These are phyloP conservation scores for Motacilla alba DNA, from an alignment of 2,113 vertebrate genomes.

Conservation along the genomic window DNA sequence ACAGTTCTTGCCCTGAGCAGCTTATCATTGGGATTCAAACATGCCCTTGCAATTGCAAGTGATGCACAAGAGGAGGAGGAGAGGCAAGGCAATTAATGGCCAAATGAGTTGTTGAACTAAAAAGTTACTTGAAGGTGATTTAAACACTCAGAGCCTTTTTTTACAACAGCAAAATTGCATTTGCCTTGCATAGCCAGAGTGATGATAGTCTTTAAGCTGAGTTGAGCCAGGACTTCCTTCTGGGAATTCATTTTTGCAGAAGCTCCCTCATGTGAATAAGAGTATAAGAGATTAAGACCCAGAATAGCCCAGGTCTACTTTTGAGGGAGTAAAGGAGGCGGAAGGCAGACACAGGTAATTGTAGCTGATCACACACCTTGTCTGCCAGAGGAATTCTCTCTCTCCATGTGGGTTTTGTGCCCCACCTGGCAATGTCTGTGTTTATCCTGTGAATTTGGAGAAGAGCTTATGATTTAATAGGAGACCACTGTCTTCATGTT, in stretches of 20 bases:
- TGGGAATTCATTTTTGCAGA: neutral
- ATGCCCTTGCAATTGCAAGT: conserved; percentile 3
- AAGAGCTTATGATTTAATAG: neutral
- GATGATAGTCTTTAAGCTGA: neutral
- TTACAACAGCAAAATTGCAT: neutral
- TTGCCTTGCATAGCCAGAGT: neutral
- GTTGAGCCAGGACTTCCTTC: neutral
- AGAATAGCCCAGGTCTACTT: neutral
- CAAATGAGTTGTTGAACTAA: conserved; percentile 28
- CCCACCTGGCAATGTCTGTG: neutral
- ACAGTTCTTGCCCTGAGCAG: conserved; percentile 6
- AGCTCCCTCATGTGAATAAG: neutral
- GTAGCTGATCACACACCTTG: neutral
- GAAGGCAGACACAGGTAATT: neutral
- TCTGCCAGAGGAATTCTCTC: neutral
- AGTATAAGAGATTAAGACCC: neutral
- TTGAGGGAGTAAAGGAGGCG: neutral
- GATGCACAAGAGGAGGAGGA: neutral
- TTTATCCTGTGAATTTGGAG: neutral
- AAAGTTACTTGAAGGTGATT: conserved; percentile 47
- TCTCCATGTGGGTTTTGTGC: neutral
- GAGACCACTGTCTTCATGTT: neutral
- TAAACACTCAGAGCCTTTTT: neutral
- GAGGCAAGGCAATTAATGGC: conserved; percentile 34
- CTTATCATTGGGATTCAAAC: conserved; percentile 11